phyloP scores from a whole-genome alignment of 1,140 invertebrate species.

The Lepidotrigona ventralis region DNA sequence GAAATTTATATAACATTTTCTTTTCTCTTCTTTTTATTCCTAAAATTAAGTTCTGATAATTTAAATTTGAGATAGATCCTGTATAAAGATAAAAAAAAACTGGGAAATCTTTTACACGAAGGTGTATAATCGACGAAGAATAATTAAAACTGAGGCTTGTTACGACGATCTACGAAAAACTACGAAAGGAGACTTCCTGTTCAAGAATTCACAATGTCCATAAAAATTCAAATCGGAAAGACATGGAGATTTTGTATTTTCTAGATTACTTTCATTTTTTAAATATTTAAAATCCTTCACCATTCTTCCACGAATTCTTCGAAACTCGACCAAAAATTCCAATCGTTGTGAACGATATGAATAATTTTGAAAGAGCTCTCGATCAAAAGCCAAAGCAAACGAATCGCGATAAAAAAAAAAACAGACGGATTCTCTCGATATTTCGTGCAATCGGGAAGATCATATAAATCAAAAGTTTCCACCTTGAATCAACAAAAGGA shows the following conservation, averaged over 20 bases:
- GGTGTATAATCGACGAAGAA: not conserved
- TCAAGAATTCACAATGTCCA: not conserved
- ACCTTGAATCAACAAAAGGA: not conserved
- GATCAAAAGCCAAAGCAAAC: not conserved
- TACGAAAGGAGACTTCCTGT: not conserved
- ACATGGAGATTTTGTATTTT: not conserved
- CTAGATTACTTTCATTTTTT: not conserved
- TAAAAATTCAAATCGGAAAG: not conserved
- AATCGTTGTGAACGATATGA: not conserved
- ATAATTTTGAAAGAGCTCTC: not conserved
- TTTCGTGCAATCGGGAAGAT: too few relatives aligned
- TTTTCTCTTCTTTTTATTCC: too few relatives aligned
- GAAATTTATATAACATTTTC: too few relatives aligned
- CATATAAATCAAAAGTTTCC: not conserved
- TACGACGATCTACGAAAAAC: not conserved
- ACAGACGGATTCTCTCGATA: not conserved
- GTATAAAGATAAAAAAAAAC: too few relatives aligned
- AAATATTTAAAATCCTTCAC: not conserved
- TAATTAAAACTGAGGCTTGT: not conserved
- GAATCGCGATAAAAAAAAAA: not conserved
- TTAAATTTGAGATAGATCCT: too few relatives aligned
- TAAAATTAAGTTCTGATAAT: too few relatives aligned
- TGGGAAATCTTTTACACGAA: too few relatives aligned
- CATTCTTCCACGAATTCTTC: not conserved
- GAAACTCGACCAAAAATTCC: not conserved